A percentile compares a stretch with the other conserved stretches of the same genome.
Conservation (phyloP, 2,888 invertebrate species). For the Nomada fabriciana region DNA sequence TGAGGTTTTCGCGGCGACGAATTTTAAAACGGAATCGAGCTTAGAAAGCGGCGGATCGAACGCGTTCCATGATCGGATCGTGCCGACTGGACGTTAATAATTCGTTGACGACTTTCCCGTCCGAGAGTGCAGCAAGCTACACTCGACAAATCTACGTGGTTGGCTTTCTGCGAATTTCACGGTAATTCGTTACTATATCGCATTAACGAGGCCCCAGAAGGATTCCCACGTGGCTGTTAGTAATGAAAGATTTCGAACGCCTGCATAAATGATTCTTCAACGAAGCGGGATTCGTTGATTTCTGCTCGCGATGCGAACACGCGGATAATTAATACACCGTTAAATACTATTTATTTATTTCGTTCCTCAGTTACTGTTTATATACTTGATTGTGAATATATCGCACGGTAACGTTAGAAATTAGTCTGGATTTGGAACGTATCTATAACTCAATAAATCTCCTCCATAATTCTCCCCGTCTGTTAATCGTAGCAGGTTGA, state of each 20-base stretch:
- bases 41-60: constrained; percentile 50
- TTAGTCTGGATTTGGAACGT: not conserved
- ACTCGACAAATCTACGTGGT: constrained; percentile 1
- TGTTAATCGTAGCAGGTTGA: constrained; percentile 21
- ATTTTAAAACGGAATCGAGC: constrained; percentile 35
- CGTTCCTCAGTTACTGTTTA: no score
- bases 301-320: no score
- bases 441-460: not conserved
- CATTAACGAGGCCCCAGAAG: not conserved
- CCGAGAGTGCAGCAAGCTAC: not conserved
- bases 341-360: no score
- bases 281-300: no score
- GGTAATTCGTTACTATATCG: constrained; percentile 22
- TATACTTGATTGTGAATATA: no score
- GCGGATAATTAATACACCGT: no score
- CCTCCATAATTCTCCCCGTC: no score
- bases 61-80: constrained; percentile 32
- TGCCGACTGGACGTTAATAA: constrained; percentile 37
- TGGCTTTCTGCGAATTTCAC: constrained; percentile 47
- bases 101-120: constrained; percentile 54
- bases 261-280: not conserved
- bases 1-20: constrained; percentile 19
- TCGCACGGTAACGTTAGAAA: not conserved
- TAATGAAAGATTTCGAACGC: constrained; percentile 7
- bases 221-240: constrained; percentile 10